These are phyloP conservation scores for Masticophis lateralis DNA, from an alignment of 2,797 vertebrate species.

Conservation along the genomic window DNA sequence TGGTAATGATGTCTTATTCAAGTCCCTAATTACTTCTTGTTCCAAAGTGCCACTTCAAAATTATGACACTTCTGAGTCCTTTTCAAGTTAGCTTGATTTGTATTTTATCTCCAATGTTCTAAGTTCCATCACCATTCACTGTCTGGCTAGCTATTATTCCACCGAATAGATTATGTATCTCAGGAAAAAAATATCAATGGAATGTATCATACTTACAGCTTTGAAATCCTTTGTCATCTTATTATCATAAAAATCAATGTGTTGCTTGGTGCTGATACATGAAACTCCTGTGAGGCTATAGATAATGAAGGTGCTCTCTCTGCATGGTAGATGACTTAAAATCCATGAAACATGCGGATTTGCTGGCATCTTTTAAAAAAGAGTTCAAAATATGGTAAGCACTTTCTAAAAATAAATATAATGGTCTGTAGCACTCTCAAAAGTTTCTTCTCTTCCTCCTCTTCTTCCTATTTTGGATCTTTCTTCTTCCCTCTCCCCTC, in stretches of 20 bases:
- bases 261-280: background rate
- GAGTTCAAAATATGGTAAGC: background rate
- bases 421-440: background rate
- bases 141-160: background rate
- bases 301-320: background rate
- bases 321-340: background rate
- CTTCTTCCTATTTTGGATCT: background rate
- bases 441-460: background rate
- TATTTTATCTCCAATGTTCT: background rate
- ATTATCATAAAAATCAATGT: conserved; percentile 1
- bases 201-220: conserved; percentile 6
- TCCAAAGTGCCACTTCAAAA: background rate
- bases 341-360: background rate
- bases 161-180: background rate
- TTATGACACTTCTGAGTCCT: background rate
- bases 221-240: conserved; percentile 17
- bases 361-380: background rate
- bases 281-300: background rate
- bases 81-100: background rate
- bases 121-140: conserved; percentile 3
- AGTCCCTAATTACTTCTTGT: background rate
- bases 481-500: background rate
- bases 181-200: background rate
- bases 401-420: background rate
- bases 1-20: background rate